phyloP scores from a whole-genome alignment of 2,888 invertebrate species.

The Pocota personata region DNA sequence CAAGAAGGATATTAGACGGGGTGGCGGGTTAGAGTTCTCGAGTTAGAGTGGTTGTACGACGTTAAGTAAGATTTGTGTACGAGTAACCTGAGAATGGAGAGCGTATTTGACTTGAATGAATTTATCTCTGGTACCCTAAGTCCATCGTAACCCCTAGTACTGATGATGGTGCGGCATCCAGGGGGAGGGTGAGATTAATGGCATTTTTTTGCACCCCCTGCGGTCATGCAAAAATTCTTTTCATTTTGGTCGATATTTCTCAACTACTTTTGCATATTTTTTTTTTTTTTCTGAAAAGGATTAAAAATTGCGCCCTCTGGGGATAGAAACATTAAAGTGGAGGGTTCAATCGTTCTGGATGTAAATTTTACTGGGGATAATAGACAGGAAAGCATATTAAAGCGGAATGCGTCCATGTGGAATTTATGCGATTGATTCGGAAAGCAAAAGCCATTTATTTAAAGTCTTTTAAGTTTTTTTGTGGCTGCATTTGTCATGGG shows the following conservation, averaged over 20 bases:
- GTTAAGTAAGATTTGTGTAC: conserved; percentile 68
- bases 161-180: not conserved
- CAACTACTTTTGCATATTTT: not conserved
- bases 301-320: not conserved
- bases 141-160: conserved; percentile 3
- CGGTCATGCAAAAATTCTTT: conserved; percentile 25
- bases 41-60: conserved; percentile 21
- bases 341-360: not conserved
- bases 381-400: not conserved
- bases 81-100: conserved; percentile 39
- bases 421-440: conserved; percentile 29
- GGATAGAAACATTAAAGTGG: not conserved
- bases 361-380: not conserved
- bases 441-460: not conserved
- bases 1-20: conserved; percentile 38
- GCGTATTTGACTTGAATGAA: conserved; percentile 47
- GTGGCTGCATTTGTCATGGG: not conserved
- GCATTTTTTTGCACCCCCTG: conserved; percentile 35
- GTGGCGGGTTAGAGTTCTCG: not conserved
- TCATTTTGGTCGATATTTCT: conserved; percentile 23
- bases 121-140: conserved; percentile 36
- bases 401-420: not conserved
- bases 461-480: not conserved
- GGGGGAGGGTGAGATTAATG: conserved; percentile 41
- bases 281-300: conserved; percentile 14